Evolutionary conservation across 37 sponge, comb jelly and placozoan genomes (phyloP).

Genomic region (Hormiphora californensis): DNA sequence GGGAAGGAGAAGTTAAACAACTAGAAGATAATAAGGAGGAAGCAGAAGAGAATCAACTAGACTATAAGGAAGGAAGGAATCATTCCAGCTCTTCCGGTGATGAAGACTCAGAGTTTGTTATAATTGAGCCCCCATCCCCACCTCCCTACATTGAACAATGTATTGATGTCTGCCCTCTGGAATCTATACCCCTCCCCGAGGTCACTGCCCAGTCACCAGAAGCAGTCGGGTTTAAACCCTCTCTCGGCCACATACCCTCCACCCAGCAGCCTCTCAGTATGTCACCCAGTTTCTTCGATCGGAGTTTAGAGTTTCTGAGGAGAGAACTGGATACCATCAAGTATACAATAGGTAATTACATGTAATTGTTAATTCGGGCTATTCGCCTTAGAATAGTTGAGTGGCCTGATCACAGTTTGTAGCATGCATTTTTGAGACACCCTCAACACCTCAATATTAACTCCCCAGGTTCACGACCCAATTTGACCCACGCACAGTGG

Average conservation of each 20-base stretch:
- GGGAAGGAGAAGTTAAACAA: background rate
- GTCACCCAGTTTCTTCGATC: conserved; percentile 3
- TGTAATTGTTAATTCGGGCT: background rate
- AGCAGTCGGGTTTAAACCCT: background rate
- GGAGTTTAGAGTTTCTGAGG: background rate
- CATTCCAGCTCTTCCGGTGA: background rate
- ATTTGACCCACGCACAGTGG: background rate
- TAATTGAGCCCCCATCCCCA: no score
- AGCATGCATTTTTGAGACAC: background rate
- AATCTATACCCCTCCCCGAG: background rate
- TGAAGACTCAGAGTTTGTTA: background rate
- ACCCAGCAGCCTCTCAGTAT: background rate
- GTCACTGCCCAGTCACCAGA: background rate
- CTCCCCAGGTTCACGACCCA: conserved; percentile 26
- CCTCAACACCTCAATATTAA: background rate
- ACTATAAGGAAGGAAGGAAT: no score
- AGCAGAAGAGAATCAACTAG: background rate
- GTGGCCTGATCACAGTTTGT: background rate
- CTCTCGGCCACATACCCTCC: conserved; percentile 7
- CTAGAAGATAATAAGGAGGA: background rate
- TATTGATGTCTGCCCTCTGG: background rate
- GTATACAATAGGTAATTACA: background rate
- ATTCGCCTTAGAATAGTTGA: background rate
- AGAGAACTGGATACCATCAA: background rate
- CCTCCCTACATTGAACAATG: no score